Conservation (phyloP, 2,888 invertebrate species). For the Schrankia costaestrigalis region DNA sequence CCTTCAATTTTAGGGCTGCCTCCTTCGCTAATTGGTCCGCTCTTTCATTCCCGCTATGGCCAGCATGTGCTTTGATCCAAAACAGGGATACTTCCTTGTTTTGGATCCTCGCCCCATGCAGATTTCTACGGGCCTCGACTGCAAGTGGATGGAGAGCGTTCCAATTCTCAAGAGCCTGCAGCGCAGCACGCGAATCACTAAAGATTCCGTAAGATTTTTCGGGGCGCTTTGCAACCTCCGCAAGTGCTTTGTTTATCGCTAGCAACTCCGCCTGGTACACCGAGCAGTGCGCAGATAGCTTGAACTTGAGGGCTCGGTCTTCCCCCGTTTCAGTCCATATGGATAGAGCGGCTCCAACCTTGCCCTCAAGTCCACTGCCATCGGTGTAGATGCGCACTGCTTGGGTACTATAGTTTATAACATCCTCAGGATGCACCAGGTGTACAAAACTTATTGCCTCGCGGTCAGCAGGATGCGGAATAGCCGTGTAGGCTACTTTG, state of each 20-base stretch:
- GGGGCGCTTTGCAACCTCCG: neutral
- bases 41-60: neutral
- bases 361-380: neutral
- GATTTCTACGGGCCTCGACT: neutral
- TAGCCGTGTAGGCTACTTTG: neutral
- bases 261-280: constrained; percentile 1
- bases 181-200: neutral
- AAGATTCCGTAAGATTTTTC: neutral
- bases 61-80: neutral
- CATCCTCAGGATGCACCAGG: neutral
- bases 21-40: neutral
- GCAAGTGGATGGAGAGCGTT: neutral
- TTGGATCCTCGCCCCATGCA: neutral
- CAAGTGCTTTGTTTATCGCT: neutral
- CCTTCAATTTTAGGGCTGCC: neutral
- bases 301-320: neutral
- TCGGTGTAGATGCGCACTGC: neutral
- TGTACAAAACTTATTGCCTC: too few species aligned
- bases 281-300: neutral
- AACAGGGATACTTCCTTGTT: neutral
- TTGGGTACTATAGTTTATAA: neutral
- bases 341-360: neutral
- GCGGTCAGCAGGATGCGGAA: neutral
- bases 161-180: neutral
- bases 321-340: neutral